Percentiles rank a stretch among this genome's conserved stretches.
Conservation (phyloP, 2,797 vertebrate species). For the Hybognathus amarus region DNA sequence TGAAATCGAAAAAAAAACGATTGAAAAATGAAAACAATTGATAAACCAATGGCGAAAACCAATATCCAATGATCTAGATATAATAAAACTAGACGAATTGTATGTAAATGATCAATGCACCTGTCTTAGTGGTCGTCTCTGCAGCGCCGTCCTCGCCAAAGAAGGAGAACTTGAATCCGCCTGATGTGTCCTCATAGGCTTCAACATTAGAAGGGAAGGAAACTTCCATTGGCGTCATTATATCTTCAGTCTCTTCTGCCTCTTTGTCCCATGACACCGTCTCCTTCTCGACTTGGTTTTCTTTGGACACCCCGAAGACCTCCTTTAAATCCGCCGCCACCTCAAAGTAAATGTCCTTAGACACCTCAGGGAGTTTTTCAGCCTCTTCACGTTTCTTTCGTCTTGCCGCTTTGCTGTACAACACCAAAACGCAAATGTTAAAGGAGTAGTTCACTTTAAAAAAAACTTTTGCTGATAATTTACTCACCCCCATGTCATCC, state of each 20-base stretch:
- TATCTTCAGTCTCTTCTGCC: conserved; percentile 59
- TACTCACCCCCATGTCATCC: too few species aligned
- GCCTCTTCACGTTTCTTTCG: conserved; percentile 85
- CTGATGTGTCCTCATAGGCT: conserved; percentile 14
- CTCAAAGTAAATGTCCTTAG: conserved; percentile 85
- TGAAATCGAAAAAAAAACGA: too few species aligned
- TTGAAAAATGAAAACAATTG: neutral
- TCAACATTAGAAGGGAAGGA: conserved; percentile 49
- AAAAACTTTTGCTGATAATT: too few species aligned
- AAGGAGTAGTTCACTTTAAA: too few species aligned
- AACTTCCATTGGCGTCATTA: neutral
- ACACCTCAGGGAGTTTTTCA: conserved; percentile 87
- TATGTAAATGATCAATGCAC: conserved; percentile 63
- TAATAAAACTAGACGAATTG: neutral
- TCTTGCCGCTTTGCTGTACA: conserved; percentile 80
- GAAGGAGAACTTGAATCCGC: conserved; percentile 89
- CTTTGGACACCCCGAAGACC: conserved; percentile 77
- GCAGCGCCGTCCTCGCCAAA: conserved; percentile 74
- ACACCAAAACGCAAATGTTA: neutral
- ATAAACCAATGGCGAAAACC: neutral
- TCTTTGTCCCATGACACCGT: conserved; percentile 66
- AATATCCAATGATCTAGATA: neutral
- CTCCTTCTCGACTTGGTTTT: conserved; percentile 27
- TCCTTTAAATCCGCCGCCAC: conserved; percentile 84
- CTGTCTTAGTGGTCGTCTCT: conserved; percentile 65